Conservation (phyloP, 2,888 invertebrate genomes). For the Mythimna loreyi region DNA sequence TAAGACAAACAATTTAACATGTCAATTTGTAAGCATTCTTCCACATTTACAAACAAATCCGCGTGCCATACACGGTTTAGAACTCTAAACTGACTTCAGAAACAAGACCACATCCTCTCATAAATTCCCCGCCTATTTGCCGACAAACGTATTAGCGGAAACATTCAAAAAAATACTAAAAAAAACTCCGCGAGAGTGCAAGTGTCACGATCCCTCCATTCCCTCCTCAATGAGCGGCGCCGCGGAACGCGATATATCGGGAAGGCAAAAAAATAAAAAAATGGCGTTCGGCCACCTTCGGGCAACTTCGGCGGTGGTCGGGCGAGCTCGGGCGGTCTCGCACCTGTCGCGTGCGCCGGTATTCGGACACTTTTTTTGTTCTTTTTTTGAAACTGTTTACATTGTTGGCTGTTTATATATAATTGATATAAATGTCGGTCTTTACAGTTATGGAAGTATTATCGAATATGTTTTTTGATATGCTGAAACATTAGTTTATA, state of each 20-base stretch:
- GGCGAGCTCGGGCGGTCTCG: constrained; percentile 39
- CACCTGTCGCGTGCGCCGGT: constrained; percentile 65
- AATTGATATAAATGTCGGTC: constrained; percentile 28
- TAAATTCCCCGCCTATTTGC: constrained; percentile 65
- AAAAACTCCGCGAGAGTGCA: constrained; percentile 63
- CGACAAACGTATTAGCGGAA: constrained; percentile 63
- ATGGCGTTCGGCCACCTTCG: constrained; percentile 64
- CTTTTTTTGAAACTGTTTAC: constrained; percentile 48
- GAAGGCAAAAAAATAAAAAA: constrained; percentile 71
- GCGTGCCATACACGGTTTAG: not conserved
- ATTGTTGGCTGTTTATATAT: constrained; percentile 46
- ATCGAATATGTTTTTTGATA: not conserved
- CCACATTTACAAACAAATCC: constrained; percentile 2
- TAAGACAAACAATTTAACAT: not conserved
- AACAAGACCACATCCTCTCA: constrained; percentile 41
- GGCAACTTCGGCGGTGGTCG: constrained; percentile 61
- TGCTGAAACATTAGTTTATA: not conserved
- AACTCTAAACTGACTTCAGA: constrained; percentile 16
- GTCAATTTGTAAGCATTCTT: not conserved
- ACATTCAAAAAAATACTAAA: constrained; percentile 61
- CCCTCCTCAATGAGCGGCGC: constrained; percentile 76
- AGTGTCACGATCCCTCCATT: constrained; percentile 65
- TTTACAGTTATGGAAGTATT: not conserved
- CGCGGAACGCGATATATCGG: constrained; percentile 77
- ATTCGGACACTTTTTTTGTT: constrained; percentile 53